phyloP scores from a whole-genome alignment of 2,797 vertebrate genomes.

The Microctenopoma steveboyesi region DNA sequence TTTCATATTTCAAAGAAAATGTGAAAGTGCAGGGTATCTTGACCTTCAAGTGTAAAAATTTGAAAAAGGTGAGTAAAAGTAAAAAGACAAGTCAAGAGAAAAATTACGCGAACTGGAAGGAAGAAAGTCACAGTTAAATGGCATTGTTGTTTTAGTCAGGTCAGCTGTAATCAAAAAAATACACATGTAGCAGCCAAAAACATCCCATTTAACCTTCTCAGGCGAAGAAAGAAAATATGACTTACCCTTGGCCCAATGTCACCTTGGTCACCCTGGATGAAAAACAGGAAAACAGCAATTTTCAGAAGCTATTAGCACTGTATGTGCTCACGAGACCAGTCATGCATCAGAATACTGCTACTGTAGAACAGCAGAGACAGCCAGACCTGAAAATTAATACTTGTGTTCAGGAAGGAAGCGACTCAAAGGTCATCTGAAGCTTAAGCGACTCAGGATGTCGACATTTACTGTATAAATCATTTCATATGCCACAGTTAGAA shows the following conservation, averaged over 20 bases:
- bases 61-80: neutral
- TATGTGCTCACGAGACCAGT: constrained; percentile 24
- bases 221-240: constrained; percentile 39
- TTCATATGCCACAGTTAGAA: constrained; percentile 37
- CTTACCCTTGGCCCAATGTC: constrained; percentile 93
- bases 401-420: constrained; percentile 44
- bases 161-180: constrained; percentile 7
- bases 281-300: constrained; percentile 66
- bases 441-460: constrained; percentile 41
- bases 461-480: constrained; percentile 47
- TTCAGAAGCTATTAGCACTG: constrained; percentile 56
- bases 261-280: constrained; percentile 90
- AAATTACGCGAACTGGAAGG: constrained; percentile 1
- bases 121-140: constrained; percentile 21
- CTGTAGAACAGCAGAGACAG: constrained; percentile 35
- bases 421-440: constrained; percentile 54
- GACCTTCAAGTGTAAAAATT: neutral
- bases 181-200: constrained; percentile 7
- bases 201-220: constrained; percentile 9
- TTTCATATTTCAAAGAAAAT: constrained; percentile 4
- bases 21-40: neutral
- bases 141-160: constrained; percentile 9
- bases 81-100: neutral
- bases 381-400: constrained; percentile 38
- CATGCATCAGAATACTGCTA: constrained; percentile 15